These are phyloP conservation scores for Sciurus carolinensis DNA, from an alignment of 2,797 vertebrate species.

Conservation along the genomic window DNA sequence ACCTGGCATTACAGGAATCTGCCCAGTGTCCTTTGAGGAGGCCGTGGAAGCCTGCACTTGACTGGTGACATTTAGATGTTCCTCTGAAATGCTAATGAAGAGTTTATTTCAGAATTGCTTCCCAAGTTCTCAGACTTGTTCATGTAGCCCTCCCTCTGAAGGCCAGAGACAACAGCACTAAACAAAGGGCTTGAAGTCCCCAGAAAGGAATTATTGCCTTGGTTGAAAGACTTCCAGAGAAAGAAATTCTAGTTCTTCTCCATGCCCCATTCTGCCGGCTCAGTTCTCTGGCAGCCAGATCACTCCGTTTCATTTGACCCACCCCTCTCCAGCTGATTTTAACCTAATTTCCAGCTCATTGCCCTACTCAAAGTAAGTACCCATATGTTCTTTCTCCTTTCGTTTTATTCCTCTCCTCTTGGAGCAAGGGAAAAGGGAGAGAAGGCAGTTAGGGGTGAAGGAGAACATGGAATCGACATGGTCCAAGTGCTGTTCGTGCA, in stretches of 20 bases:
- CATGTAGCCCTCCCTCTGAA: conserved; percentile 59
- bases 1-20: conserved; percentile 57
- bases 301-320: background rate
- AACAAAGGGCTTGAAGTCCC: conserved; percentile 60
- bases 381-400: background rate
- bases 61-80: conserved; percentile 55
- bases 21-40: conserved; percentile 21
- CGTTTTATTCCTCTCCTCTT: background rate
- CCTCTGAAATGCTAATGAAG: conserved; percentile 78
- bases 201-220: conserved; percentile 29
- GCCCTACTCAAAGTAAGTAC: background rate
- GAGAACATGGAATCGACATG: background rate
- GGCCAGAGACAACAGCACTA: conserved; percentile 12
- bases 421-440: background rate
- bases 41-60: conserved; percentile 55
- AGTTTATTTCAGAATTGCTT: conserved; percentile 65
- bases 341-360: background rate
- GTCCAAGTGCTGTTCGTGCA: background rate
- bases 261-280: background rate
- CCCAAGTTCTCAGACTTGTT: conserved; percentile 63
- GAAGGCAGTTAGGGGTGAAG: background rate
- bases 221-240: conserved; percentile 28
- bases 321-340: background rate
- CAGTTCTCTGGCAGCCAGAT: background rate
- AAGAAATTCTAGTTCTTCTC: background rate